Percentiles rank a stretch among this genome's conserved stretches.
These are phyloP conservation scores for Euglossa dilemma DNA, from an alignment of 1,140 invertebrate genomes.

Conservation along the genomic window DNA sequence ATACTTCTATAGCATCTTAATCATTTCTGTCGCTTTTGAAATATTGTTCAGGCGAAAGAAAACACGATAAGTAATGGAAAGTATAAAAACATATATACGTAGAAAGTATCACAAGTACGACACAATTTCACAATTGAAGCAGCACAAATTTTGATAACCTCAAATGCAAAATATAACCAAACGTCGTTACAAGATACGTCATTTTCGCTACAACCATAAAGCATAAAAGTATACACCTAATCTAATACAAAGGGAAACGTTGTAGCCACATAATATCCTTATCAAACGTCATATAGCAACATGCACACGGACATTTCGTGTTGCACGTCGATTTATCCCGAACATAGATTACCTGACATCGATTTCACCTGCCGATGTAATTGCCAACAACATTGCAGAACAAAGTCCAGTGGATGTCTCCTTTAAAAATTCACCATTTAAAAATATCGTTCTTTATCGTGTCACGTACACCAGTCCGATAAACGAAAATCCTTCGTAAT, in stretches of 20 bases:
- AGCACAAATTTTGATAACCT: not conserved
- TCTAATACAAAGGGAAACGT: not conserved
- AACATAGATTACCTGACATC: not conserved
- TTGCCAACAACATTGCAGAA: not conserved
- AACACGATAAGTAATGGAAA: not conserved
- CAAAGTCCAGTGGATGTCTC: too few relatives aligned
- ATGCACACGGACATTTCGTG: not conserved
- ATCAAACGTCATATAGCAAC: not conserved
- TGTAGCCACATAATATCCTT: not conserved
- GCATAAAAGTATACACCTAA: not conserved
- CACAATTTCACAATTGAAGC: not conserved
- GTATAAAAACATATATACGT: not conserved
- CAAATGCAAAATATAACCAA: not conserved
- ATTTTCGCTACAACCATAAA: not conserved
- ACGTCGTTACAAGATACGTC: not conserved
- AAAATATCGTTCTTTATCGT: too few relatives aligned
- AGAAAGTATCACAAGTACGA: not conserved
- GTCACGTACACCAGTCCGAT: not conserved
- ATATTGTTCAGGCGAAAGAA: not conserved
- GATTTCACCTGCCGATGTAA: not conserved
- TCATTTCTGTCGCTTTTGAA: not conserved
- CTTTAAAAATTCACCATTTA: too few relatives aligned
- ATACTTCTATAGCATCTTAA: constrained; percentile 1
- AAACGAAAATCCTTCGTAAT: not conserved
- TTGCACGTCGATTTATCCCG: too few relatives aligned